These are phyloP conservation scores for Mesembrinibis cayennensis DNA, from an alignment of 2,113 vertebrate genomes.

Conservation along the genomic window DNA sequence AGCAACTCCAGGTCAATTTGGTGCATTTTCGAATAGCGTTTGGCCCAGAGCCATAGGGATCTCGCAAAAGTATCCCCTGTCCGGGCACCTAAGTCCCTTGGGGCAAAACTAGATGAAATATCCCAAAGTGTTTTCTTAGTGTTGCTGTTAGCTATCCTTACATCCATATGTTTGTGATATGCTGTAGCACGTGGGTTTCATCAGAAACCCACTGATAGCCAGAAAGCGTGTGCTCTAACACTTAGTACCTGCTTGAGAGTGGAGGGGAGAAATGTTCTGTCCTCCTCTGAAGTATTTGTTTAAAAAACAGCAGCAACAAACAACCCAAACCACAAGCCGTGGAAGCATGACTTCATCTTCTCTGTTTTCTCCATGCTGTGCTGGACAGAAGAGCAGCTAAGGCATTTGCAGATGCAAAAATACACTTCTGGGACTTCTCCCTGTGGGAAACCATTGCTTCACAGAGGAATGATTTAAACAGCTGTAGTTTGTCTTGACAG, in stretches of 20 bases:
- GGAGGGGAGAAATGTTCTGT: not conserved
- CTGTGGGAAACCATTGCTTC: not conserved
- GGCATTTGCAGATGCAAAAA: constrained; percentile 34
- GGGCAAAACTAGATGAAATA: not conserved
- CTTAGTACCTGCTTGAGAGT: not conserved
- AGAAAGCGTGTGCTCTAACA: not conserved
- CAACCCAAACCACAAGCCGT: not conserved
- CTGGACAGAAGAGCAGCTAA: constrained; percentile 15
- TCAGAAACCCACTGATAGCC: not conserved
- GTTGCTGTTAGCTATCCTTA: not conserved
- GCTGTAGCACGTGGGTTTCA: not conserved
- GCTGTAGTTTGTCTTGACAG: constrained; percentile 39
- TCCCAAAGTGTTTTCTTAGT: not conserved
- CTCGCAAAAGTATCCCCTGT: not conserved
- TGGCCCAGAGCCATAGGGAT: not conserved
- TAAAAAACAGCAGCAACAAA: not conserved
- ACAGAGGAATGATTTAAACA: constrained; percentile 56
- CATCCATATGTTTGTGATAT: not conserved
- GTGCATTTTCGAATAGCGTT: not conserved
- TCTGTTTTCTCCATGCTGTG: not conserved
- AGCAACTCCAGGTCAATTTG: not conserved
- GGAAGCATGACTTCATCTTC: constrained; percentile 8
- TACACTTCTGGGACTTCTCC: constrained; percentile 4
- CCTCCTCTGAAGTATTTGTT: not conserved
- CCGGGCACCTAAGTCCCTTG: not conserved